Base-by-base conservation (phyloP, 2,797 vertebrate genomes). In the Steatocranus sp. region DNA sequence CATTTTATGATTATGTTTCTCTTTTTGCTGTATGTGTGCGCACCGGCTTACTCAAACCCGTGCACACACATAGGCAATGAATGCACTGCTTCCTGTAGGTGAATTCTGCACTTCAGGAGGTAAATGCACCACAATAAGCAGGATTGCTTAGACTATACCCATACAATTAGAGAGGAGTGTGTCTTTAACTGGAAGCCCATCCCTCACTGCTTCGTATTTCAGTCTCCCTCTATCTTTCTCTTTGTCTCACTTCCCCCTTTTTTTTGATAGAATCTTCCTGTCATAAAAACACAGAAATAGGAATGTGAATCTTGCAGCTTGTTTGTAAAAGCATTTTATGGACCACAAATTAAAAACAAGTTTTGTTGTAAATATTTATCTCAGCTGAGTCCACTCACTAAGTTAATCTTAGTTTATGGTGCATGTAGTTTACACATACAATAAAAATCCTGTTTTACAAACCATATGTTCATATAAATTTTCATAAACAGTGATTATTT, bases 141-240 rank as follows among this genome's bases (percentile, higher is more conserved):
- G 53, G 87, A 89, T 84, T 87, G 86, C 75, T 91, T 87, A 80
- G 46, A 56, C 78, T 83, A 14, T 75, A 78, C 80, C 74, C 85
- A 88, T 89, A 48, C 86, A 90, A 84, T 78, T 87, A 83, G 83
- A 77, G 56, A 66, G 81, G n/a, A 85, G 86, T 87, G 68, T 34
- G 82, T 89, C 84, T 87, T 77, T 89, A 87, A 92, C 83, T 86
- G 78, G 75, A 87, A 86, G 86, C 10, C 70, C 78, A 81, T 43
- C 68, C 50, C 18, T 78, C 53, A 80, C 79, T 75, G 51, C 83
- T 82, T 76, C 14, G 46, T 63, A 14, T 34, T 8, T 73, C 77
- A 73, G 34, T 18, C 63, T n/a, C 53, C 75, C 11, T 50, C 41
- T n/a, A 50, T 75, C 34, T 14, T 43, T 23, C 38, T 75, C 58